Base-by-base conservation (phyloP, 1,140 invertebrate genomes). In the Drosophila burlai region DNA sequence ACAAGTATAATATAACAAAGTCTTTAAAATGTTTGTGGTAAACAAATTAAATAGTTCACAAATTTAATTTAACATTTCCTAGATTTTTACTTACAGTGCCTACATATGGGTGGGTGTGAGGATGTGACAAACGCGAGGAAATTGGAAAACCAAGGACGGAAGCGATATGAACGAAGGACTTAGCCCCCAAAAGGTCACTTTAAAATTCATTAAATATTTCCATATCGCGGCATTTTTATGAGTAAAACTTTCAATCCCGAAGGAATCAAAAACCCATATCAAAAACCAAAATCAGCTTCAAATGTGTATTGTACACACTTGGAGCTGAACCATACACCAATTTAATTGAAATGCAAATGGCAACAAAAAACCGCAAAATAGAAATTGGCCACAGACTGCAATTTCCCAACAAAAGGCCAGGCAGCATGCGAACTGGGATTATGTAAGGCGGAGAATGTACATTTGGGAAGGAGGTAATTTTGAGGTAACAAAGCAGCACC, bases 291-390 rank as follows among this genome's bases (percentile, higher is more conserved):
- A 52, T 66, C 45, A 26, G 63, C 11, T 18, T 21, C 13, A 34
- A 63, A 38, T 16, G 3, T 18, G 15, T 18, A 18, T 10, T n/a
- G 13, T n/a, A 43, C 18, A 16, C 52, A 40, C 52, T 55, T 16
- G 13, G 34, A 15, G 3, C 36, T 16, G 6, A n/a, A 3, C 24
- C 40, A 46, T 15, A 31, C 55, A 55, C 9, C 45, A 77, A 65
- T 72, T 81, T 34, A 59, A 65, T 62, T 72, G 31, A 62, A 77
- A 65, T 76, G 16, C 46, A 71, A 76, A 58, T 54, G n/a, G 21
- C 21, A 24, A 29, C 24, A 61, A 76, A 81, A 38, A 74, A 57
- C 79, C 64, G 31, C 72, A 81, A 82, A 63, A 72, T 42, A 43
- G 45, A 65, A 67, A 55, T 38, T 31, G 34, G 36, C 26, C n/a